Base-by-base conservation (phyloP, 1,140 invertebrate species). In the Hyles vespertilio region DNA sequence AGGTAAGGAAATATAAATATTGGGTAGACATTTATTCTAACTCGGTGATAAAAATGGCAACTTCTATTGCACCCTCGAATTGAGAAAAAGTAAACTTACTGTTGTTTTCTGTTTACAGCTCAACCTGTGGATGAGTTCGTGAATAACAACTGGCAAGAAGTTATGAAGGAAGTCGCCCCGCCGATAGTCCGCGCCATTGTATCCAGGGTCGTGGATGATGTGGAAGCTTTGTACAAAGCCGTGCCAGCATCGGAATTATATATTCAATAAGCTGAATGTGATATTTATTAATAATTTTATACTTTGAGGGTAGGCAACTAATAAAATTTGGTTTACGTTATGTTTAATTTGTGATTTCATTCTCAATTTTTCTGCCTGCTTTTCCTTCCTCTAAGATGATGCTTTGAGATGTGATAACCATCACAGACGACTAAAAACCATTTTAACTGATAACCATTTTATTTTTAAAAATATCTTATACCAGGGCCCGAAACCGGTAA, bases 111-210 rank as follows among this genome's bases (percentile, higher is more conserved):
- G 4, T 40, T 74, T 67, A 22, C 64, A 85, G 83, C 76, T 12
- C 63, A 67, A 4, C 72, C 77, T 40, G 71, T 89, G 0, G 33
- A 74, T 52, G 60, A 75, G 10, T 87, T 85, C 57, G 70, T 75
- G 7, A 87, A 89, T 56, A 56, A 45, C 3, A 84, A 81, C 59
- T 89, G 86, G 86, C 69, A 67, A 34, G 83, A 84, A 2, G 81
- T 89, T 12, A 79, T 85, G 74, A 50, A 69, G 36, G 84, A 87
- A 56, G 58, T 86, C 0, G 78, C 76, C 0, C 68, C 72, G 0
- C 79, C 80, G 0, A 64, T 84, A 5, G 72, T 82, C 1, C 54
- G 59, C 10, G 67, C 75, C 7, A 74, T 84, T 3, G 55, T 81
- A 0, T 44, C 40, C 6, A 54, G 61, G n/a, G 65, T 79, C 5